phyloP scores from a whole-genome alignment of 2,797 vertebrate species.

The Semotilus atromaculatus region DNA sequence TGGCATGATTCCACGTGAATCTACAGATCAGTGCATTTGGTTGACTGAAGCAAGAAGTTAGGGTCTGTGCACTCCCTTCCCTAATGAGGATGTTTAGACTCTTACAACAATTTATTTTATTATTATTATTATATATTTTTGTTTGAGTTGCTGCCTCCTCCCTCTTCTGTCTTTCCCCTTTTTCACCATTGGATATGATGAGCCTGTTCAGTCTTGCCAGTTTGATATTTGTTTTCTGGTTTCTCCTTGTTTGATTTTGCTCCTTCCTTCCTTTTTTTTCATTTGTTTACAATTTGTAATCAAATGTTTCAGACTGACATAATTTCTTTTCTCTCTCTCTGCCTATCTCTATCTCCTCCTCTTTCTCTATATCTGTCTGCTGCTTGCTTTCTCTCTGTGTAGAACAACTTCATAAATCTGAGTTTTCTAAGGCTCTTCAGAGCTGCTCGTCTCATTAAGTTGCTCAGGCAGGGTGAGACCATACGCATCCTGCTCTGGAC shows the following conservation, averaged over 20 bases:
- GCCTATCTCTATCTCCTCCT: constrained; percentile 41
- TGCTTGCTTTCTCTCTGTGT: constrained; percentile 43
- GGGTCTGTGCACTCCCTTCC: constrained; percentile 65
- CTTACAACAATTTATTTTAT: constrained; percentile 28
- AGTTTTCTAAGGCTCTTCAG: constrained; percentile 97
- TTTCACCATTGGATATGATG: constrained; percentile 53
- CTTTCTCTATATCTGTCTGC: constrained; percentile 21
- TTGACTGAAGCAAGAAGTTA: constrained; percentile 71
- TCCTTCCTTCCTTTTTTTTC: constrained; percentile 21
- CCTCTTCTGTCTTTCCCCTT: constrained; percentile 44
- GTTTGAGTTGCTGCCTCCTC: constrained; percentile 47
- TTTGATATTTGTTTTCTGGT: constrained; percentile 43
- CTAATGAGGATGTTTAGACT: constrained; percentile 53
- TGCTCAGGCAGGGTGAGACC: constrained; percentile 94
- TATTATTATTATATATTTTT: constrained; percentile 45
- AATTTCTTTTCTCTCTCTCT: constrained; percentile 16
- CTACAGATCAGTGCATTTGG: constrained; percentile 90
- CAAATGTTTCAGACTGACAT: constrained; percentile 13
- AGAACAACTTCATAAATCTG: constrained; percentile 97
- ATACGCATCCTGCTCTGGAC: constrained; percentile 97
- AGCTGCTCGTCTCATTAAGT: constrained; percentile 96
- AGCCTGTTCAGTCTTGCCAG: constrained; percentile 61
- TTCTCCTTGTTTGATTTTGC: constrained; percentile 26
- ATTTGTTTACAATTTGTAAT: constrained; percentile 11
- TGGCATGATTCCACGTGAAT: constrained; percentile 77